Percentiles rank a stretch among this genome's conserved stretches.
Conservation (phyloP, 2,888 invertebrate species). For the Euproctis similis region DNA sequence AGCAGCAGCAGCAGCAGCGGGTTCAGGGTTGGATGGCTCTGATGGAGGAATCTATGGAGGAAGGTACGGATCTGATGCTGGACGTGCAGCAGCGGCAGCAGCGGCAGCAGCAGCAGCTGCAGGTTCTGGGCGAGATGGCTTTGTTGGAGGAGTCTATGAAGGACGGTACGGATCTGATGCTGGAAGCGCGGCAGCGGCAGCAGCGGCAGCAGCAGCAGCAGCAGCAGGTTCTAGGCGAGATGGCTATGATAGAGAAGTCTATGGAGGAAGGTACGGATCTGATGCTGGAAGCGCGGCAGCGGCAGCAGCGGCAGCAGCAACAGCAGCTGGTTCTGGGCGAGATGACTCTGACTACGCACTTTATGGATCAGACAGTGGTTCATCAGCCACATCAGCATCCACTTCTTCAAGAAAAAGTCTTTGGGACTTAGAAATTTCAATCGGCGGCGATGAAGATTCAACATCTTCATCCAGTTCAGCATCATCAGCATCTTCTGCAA, state of each 20-base stretch:
- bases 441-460: neutral
- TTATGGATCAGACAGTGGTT: neutral
- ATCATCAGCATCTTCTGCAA: constrained; percentile 1
- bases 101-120: neutral
- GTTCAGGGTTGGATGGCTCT: neutral
- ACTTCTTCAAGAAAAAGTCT: constrained; percentile 1
- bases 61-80: neutral
- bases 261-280: neutral
- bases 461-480: neutral
- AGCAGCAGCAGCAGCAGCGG: constrained; percentile 1
- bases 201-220: neutral
- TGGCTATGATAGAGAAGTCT: neutral
- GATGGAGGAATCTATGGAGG: neutral
- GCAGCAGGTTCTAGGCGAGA: neutral
- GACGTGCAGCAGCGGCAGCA: neutral
- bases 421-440: neutral
- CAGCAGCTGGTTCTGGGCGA: neutral
- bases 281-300: constrained; percentile 1
- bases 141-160: neutral
- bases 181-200: neutral
- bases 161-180: neutral
- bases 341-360: neutral
- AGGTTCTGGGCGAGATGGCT: neutral
- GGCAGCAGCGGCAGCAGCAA: neutral
- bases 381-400: neutral